Evolutionary conservation across 2,888 invertebrate genomes (phyloP).

Genomic region (Phaonia tiefii): DNA sequence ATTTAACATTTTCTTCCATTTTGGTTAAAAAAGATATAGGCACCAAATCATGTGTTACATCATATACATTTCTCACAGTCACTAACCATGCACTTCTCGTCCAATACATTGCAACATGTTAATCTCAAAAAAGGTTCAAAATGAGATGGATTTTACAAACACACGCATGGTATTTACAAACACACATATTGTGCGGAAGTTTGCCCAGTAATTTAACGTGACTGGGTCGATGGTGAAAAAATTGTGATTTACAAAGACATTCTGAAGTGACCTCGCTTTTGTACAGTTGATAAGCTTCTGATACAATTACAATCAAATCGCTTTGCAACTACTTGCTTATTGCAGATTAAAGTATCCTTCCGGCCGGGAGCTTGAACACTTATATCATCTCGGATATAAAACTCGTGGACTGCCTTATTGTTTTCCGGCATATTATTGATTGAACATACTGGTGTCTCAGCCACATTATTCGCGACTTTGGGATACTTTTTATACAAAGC

Average conservation of each 20-base stretch:
- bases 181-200: constrained; percentile 52
- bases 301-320: constrained; percentile 46
- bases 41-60: constrained; percentile 50
- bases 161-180: constrained; percentile 54
- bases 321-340: constrained; percentile 52
- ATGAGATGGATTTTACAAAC: constrained; percentile 53
- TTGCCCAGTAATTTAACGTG: constrained; percentile 44
- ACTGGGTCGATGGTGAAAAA: constrained; percentile 39
- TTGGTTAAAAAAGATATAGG: constrained; percentile 39
- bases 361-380: constrained; percentile 54
- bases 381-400: too few relatives aligned
- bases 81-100: constrained; percentile 46
- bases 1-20: constrained; percentile 44
- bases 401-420: constrained; percentile 30
- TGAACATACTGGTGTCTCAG: constrained; percentile 43
- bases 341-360: constrained; percentile 49
- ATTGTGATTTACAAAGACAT: constrained; percentile 35
- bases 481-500: constrained; percentile 46
- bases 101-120: constrained; percentile 50
- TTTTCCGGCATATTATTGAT: constrained; percentile 42
- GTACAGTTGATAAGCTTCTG: constrained; percentile 53
- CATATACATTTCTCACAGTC: constrained; percentile 47
- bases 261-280: constrained; percentile 40
- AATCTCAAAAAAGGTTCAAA: constrained; percentile 51
- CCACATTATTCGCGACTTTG: constrained; percentile 36